Conservation (phyloP, 2,113 vertebrate species). For the Rhabdomys dilectus region DNA sequence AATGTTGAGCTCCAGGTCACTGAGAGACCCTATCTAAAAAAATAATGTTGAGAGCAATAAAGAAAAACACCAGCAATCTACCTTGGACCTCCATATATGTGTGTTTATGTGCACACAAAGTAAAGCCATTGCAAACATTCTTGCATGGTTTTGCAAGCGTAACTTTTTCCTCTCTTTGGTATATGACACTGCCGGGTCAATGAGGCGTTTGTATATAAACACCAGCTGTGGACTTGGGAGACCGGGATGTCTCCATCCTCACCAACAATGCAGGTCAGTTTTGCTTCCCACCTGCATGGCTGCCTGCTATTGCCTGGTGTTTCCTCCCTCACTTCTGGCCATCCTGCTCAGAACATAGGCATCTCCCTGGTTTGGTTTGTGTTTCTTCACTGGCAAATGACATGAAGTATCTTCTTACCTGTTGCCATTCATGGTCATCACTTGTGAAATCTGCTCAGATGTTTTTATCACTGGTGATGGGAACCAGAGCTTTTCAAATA, state of each 20-base stretch:
- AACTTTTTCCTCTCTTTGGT: conserved; percentile 27
- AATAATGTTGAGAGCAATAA: neutral
- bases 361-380: neutral
- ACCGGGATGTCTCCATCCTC: neutral
- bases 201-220: neutral
- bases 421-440: neutral
- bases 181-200: neutral
- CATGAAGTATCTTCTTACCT: neutral
- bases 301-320: neutral
- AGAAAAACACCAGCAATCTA: neutral
- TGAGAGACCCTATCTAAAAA: neutral
- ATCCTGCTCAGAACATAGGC: neutral
- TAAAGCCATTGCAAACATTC: neutral
- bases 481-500: too few species aligned
- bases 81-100: neutral
- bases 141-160: neutral
- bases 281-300: neutral
- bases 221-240: neutral
- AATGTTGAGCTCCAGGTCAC: neutral
- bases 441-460: neutral
- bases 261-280: neutral
- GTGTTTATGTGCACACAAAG: neutral
- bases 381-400: neutral
- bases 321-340: neutral
- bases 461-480: neutral